Evolutionary conservation across 2,113 vertebrate genomes (phyloP).

Genomic region (Collichthys lucidus): DNA sequence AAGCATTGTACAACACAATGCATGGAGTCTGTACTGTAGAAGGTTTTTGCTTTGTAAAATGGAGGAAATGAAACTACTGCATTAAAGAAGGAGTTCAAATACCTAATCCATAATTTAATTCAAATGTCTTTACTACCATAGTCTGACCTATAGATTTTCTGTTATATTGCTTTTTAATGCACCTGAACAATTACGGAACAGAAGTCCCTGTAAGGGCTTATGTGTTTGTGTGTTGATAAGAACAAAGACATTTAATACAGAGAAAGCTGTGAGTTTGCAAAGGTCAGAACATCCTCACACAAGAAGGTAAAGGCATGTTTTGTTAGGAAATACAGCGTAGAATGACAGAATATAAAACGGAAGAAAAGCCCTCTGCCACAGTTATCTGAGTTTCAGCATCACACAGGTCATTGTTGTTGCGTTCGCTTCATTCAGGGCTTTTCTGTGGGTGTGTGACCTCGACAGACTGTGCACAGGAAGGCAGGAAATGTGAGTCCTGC

Average conservation of each 20-base stretch:
- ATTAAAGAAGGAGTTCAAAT: slow-evolving; percentile 10
- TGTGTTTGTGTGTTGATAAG: not conserved
- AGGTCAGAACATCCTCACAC: slow-evolving; percentile 14
- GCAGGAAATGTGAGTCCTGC: slow-evolving; percentile 73
- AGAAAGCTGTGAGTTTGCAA: not conserved
- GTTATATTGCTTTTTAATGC: not conserved
- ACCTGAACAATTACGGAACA: too few relatives aligned
- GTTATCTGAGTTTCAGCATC: slow-evolving; percentile 51
- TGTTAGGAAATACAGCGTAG: not conserved
- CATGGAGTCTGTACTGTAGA: not conserved
- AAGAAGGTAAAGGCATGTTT: slow-evolving; percentile 15
- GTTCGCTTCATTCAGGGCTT: slow-evolving; percentile 48
- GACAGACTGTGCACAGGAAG: slow-evolving; percentile 70
- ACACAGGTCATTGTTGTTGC: slow-evolving; percentile 62
- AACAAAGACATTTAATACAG: not conserved
- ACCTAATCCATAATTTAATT: not conserved
- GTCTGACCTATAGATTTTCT: not conserved
- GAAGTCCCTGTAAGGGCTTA: not conserved
- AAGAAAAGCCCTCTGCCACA: slow-evolving; percentile 27
- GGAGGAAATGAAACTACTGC: not conserved
- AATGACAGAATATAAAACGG: slow-evolving; percentile 19
- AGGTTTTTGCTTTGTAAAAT: slow-evolving; percentile 3
- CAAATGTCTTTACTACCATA: not conserved
- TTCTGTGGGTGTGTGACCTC: slow-evolving; percentile 56
- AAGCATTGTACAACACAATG: slow-evolving; percentile 23